Base-by-base conservation (phyloP, 2,888 invertebrate genomes). In the Thyatira batis region DNA sequence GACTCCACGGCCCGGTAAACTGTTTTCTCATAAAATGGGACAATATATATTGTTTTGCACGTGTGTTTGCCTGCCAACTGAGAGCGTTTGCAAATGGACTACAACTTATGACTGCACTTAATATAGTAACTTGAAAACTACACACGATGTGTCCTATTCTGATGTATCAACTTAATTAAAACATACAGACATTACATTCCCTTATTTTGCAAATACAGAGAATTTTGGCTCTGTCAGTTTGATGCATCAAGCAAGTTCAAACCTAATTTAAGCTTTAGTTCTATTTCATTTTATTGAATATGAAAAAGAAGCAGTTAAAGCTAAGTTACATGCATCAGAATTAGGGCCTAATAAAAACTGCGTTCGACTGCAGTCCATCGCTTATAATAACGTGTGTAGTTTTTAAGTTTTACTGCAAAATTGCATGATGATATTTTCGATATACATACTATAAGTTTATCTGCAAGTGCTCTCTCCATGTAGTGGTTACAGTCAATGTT, bases 1-100 rank as follows among this genome's bases (percentile, higher is more conserved):
- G 44, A 93, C 93, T 10, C 87, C 92, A 59, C 93, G 93, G 49
- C 92, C 93, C 61, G 93, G 95, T 95, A 92, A 92, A 71, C 20
- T 69, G 66, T 79, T 82, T 82, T 80, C 67, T 73, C 71, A 78
- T 83, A 80, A 85, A 80, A 85, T 87, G 87, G 86, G 86, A 86
- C 85, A 69, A 70, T 52, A 61, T 68, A 69, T 57, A 52, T 55
- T 69, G 67, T 66, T 67, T 33, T 46, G 53, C 58, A 65, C 57
- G 53, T 51, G 51, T 51, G 45, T 60, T 57, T 61, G 51, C 51
- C 52, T 51, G 46, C 30, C 61, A 56, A 61, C 23, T 58, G 61
- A 58, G 58, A 55, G 17, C 39, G 13, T 8, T 1, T 39, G 8
- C 39, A 17, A n/a, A 39, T 39, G 17, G 17, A 39, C 39, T 39